A percentile compares a stretch with the other conserved stretches of the same genome.
Conservation (phyloP, 2,113 vertebrate species). For the Ahaetulla prasina region DNA sequence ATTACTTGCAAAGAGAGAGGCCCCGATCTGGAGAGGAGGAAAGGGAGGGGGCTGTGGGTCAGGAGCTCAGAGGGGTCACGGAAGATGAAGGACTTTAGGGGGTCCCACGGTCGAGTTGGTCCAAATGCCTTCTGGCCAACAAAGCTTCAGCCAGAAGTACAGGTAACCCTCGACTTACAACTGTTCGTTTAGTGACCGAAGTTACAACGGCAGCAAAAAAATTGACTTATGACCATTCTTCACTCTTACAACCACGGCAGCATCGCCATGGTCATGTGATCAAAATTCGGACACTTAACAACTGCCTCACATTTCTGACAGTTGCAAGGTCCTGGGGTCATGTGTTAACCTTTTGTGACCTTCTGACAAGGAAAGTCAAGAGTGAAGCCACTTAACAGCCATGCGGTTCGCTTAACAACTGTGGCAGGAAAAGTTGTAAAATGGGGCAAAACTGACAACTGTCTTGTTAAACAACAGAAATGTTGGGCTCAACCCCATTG, state of each 20-base stretch:
- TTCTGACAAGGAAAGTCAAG: neutral
- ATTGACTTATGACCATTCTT: neutral
- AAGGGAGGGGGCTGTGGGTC: conserved; percentile 13
- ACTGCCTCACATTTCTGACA: too few species aligned
- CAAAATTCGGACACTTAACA: neutral
- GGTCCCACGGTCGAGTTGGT: neutral
- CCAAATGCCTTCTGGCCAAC: neutral
- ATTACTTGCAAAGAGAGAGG: conserved; percentile 96
- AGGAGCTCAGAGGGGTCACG: neutral
- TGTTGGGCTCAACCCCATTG: neutral
- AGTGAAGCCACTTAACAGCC: too few species aligned
- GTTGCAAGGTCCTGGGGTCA: neutral
- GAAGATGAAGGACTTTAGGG: neutral
- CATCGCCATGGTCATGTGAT: too few species aligned
- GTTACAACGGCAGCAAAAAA: neutral
- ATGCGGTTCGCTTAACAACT: too few species aligned
- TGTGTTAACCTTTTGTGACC: neutral
- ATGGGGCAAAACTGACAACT: too few species aligned
- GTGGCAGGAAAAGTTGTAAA: too few species aligned
- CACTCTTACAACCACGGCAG: neutral
- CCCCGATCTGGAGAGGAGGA: conserved; percentile 81
- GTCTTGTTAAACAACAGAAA: too few species aligned
- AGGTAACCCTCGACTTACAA: neutral
- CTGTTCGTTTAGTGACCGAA: too few species aligned
- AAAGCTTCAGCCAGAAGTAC: neutral